These are phyloP conservation scores for Dichetophora obliterata DNA, from an alignment of 2,888 invertebrate species.

Conservation along the genomic window DNA sequence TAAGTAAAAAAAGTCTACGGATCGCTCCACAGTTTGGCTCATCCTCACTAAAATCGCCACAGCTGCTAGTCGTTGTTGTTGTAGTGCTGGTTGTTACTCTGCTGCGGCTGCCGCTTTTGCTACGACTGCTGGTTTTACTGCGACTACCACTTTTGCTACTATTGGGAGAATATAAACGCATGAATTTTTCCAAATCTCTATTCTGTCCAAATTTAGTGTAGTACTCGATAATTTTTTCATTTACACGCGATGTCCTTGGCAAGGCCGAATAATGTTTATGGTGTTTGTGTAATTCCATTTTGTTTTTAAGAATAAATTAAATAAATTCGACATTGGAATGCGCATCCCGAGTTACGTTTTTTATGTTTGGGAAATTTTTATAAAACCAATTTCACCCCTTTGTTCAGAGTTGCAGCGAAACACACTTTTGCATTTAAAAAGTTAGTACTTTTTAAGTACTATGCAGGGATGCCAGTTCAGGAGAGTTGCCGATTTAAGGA, in stretches of 20 bases:
- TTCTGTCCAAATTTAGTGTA: constrained; percentile 78
- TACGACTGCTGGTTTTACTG: constrained; percentile 34
- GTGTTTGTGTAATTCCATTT: background rate
- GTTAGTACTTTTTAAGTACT: too few relatives aligned
- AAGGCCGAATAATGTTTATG: constrained; percentile 26
- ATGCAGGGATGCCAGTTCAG: too few relatives aligned
- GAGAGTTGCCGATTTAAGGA: too few relatives aligned
- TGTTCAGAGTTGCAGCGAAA: too few relatives aligned
- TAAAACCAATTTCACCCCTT: too few relatives aligned
- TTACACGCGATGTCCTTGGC: constrained; percentile 51
- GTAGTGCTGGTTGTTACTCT: constrained; percentile 22
- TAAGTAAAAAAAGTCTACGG: constrained; percentile 28
- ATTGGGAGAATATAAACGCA: constrained; percentile 66
- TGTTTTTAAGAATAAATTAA: too few relatives aligned
- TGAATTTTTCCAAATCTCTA: constrained; percentile 77
- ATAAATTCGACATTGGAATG: too few relatives aligned
- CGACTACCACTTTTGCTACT: constrained; percentile 36
- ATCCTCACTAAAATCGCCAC: constrained; percentile 39
- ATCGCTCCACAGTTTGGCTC: constrained; percentile 22
- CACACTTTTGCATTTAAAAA: too few relatives aligned
- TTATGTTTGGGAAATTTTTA: too few relatives aligned
- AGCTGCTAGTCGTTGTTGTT: constrained; percentile 40
- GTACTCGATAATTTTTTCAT: constrained; percentile 73
- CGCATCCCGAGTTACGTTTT: too few relatives aligned
- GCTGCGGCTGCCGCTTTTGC: constrained; percentile 36